Evolutionary conservation across 2,797 vertebrate genomes (phyloP).

Genomic region (Notamacropus eugenii): DNA sequence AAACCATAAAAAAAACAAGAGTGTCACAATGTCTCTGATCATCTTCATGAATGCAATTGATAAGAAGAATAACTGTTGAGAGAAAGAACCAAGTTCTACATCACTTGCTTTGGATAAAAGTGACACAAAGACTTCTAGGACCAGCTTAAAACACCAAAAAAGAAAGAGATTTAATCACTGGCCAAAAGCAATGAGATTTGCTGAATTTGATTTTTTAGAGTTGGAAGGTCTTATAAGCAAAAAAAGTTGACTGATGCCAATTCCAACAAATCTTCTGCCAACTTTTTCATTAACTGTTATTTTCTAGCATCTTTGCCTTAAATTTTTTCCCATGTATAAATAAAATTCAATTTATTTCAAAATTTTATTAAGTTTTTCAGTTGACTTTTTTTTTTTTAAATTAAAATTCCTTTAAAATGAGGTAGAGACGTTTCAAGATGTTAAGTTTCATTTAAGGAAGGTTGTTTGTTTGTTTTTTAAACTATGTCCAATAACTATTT

Average conservation of each 20-base stretch:
- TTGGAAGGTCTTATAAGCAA: not conserved
- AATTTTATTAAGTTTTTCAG: not conserved
- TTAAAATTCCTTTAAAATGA: not conserved
- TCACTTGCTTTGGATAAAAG: constrained; percentile 6
- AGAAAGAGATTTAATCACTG: constrained; percentile 21
- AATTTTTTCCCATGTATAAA: not conserved
- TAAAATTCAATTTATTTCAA: not conserved
- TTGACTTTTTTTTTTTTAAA: not conserved
- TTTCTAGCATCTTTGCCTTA: not conserved
- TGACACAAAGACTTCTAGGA: constrained; percentile 16
- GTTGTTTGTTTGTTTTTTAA: not conserved
- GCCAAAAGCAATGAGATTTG: constrained; percentile 22
- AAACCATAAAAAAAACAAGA: constrained; percentile 29
- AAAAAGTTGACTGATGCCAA: not conserved
- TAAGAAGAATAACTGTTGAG: constrained; percentile 25
- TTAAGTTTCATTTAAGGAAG: not conserved
- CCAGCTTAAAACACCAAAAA: constrained; percentile 48
- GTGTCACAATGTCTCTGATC: constrained; percentile 5
- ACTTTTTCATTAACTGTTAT: not conserved
- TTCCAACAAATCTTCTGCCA: not conserved
- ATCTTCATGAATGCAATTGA: constrained; percentile 48
- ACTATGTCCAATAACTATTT: not conserved
- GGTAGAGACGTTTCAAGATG: not conserved
- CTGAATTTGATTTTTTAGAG: constrained; percentile 39
- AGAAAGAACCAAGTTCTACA: constrained; percentile 32